These are phyloP conservation scores for Bursaphelenchus okinawaensis DNA, from an alignment of 2,888 invertebrate genomes.

Conservation along the genomic window DNA sequence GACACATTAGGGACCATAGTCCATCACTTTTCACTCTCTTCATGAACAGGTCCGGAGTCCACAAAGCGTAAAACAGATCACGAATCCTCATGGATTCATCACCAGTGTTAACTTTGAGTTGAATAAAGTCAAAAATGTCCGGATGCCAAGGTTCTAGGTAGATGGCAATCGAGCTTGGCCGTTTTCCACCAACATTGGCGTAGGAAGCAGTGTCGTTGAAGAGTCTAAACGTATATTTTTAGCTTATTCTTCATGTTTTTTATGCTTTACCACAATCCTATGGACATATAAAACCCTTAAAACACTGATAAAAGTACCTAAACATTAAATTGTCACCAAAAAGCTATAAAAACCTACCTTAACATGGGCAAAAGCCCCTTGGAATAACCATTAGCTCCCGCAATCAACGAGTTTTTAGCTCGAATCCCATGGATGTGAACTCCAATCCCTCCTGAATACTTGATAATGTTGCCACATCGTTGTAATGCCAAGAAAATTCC, in stretches of 20 bases:
- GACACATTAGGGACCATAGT: slow-evolving; percentile 95
- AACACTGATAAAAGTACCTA: too few species aligned
- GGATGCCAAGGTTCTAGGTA: slow-evolving; percentile 98
- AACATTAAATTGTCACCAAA: too few species aligned
- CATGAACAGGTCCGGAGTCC: slow-evolving; percentile 97
- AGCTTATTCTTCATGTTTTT: too few species aligned
- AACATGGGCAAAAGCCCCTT: slow-evolving; percentile 79
- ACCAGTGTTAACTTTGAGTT: slow-evolving; percentile 87
- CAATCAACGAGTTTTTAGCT: slow-evolving; percentile 81
- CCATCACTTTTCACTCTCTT: slow-evolving; percentile 64
- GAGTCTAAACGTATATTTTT: slow-evolving; percentile 84
- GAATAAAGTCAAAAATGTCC: slow-evolving; percentile 88
- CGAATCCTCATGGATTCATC: slow-evolving; percentile 82
- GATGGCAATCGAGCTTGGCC: slow-evolving; percentile 93
- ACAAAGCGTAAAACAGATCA: slow-evolving; percentile 90
- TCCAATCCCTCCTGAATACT: slow-evolving; percentile 93
- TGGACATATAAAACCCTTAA: too few species aligned
- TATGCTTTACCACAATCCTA: too few species aligned
- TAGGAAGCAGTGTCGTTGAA: slow-evolving; percentile 91
- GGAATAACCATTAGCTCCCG: slow-evolving; percentile 85
- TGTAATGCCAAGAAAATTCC: slow-evolving; percentile 51
- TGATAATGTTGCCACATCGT: slow-evolving; percentile 82
- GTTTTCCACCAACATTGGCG: slow-evolving; percentile 90
- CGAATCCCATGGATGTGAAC: slow-evolving; percentile 89
- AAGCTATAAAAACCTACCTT: neutral